Evolutionary conservation across 1,140 invertebrate species (phyloP).

Genomic region (Lordiphosa stackelbergi): DNA sequence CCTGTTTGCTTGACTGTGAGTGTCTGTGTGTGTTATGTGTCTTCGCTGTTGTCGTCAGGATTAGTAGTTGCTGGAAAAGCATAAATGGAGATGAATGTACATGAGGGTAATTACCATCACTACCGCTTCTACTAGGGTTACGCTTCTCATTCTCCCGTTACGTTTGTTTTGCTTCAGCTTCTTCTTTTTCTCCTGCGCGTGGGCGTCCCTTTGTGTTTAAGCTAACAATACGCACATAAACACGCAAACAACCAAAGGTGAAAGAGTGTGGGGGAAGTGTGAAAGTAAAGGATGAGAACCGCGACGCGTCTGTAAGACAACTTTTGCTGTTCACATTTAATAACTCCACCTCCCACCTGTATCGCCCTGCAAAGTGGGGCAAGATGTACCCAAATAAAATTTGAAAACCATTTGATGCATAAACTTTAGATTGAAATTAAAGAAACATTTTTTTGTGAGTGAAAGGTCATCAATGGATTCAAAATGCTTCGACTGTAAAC

Average conservation of each 20-base stretch:
- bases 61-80: conserved; percentile 37
- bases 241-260: conserved; percentile 12
- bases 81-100: conserved; percentile 44
- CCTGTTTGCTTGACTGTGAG: too few species aligned
- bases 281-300: not conserved
- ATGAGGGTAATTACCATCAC: conserved; percentile 68
- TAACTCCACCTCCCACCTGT: conserved; percentile 1
- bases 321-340: conserved; percentile 16
- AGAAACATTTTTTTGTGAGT: too few species aligned
- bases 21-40: conserved; percentile 17
- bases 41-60: conserved; percentile 43
- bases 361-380: not conserved
- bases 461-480: too few species aligned
- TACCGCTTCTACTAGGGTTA: conserved; percentile 13
- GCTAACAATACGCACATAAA: conserved; percentile 43
- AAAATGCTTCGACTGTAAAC: too few species aligned
- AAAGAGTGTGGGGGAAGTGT: not conserved
- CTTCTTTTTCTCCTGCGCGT: conserved; percentile 18
- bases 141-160: too few species aligned
- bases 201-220: conserved; percentile 54
- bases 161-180: not conserved
- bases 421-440: too few species aligned
- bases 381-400: too few species aligned
- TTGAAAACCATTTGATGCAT: too few species aligned
- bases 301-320: conserved; percentile 31